Conservation (phyloP, 2,888 invertebrate species). For the Drosophila stalkeri region DNA sequence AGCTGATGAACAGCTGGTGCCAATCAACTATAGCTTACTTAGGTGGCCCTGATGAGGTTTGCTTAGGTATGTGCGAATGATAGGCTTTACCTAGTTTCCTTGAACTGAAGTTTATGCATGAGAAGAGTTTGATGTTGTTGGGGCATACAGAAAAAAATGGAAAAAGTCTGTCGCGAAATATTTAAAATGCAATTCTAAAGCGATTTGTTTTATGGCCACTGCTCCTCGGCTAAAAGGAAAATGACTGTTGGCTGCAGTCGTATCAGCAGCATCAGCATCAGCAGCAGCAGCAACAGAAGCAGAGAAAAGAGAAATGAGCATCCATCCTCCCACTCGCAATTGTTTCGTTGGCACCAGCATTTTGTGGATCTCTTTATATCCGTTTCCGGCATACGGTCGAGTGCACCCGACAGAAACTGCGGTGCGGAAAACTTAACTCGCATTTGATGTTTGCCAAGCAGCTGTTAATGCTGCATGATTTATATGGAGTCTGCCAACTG, state of each 20-base stretch:
- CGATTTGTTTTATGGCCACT: slow-evolving; percentile 69
- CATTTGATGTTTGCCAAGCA: slow-evolving; percentile 81
- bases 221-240: slow-evolving; percentile 10
- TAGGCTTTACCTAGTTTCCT: background rate
- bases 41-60: background rate
- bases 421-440: slow-evolving; percentile 76
- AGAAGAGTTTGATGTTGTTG: background rate
- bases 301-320: slow-evolving; percentile 2
- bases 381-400: slow-evolving; percentile 57
- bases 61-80: background rate
- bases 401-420: slow-evolving; percentile 43
- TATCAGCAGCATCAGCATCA: background rate
- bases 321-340: slow-evolving; percentile 33
- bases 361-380: slow-evolving; percentile 60
- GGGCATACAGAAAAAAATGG: slow-evolving; percentile 1
- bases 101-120: background rate
- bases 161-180: slow-evolving; percentile 54
- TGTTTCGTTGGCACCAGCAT: slow-evolving; percentile 66
- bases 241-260: background rate
- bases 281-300: background rate
- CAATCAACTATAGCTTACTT: background rate
- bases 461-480: slow-evolving; percentile 84
- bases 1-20: slow-evolving; percentile 1
- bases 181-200: slow-evolving; percentile 77
- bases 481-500: slow-evolving; percentile 62